Base-by-base conservation (phyloP, 1,140 invertebrate genomes). In the Heliconius eleuchia region DNA sequence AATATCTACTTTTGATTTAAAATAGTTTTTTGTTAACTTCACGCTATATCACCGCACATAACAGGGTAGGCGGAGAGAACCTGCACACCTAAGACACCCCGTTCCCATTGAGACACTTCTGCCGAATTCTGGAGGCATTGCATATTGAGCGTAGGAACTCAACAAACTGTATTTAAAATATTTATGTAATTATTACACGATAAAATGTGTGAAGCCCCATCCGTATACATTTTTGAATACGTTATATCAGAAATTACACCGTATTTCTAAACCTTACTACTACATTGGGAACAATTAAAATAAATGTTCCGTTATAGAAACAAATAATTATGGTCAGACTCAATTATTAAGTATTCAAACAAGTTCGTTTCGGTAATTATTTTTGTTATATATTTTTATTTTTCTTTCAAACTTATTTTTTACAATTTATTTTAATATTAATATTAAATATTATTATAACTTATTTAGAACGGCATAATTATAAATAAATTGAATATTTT, bases 241-340 rank as follows among this genome's bases (percentile, higher is more conserved):
- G 77, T 74, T 27, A 74, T 46, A 42, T 66, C 23, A 57, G 50
- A 76, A 78, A 80, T 80, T 74, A 81, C 73, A 80, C 46, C 37
- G 50, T 75, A 37, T 16, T 34, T 77, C 42, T 71, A 79, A 76
- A 72, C n/a, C 30, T 39, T 74, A 50, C 81, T 27, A 81, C 52
- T 37, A 77, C n/a, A 79, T 79, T 77, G 77, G 74, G 57, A 55
- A 74, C 75, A 79, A 80, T 83, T 78, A 78, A 81, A 80, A 80
- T 78, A 76, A 78, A 78, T 79, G 71, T 57, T 55, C 55, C 74
- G 42, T 77, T 60, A 46, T 78, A 34, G 70, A 66, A 66, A 76
- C 71, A 79, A 79, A 77, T 73, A 79, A 83, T 83, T 79, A 77
- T 74, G 77, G 80, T 30, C 52, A 52, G 34, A 42, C 30, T 79